These are phyloP conservation scores for Mycetomoellerius zeteki DNA, from an alignment of 1,140 invertebrate species.

Conservation along the genomic window DNA sequence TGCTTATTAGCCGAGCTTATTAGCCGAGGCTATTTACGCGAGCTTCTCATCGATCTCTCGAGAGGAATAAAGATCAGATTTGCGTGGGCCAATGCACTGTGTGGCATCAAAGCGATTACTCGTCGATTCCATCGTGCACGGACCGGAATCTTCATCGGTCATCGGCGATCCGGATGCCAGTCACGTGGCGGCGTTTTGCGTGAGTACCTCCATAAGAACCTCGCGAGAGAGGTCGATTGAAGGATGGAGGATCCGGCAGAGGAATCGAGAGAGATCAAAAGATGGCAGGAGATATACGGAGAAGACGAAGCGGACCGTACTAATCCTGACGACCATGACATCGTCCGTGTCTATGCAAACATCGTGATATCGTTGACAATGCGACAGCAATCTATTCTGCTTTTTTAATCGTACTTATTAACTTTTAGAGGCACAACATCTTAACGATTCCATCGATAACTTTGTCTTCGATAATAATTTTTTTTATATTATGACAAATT, in stretches of 20 bases:
- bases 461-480: background rate
- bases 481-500: background rate
- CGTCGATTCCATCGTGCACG: constrained; percentile 70
- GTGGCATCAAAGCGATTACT: constrained; percentile 67
- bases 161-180: constrained; percentile 80
- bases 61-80: constrained; percentile 74
- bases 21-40: constrained; percentile 1
- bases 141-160: constrained; percentile 74
- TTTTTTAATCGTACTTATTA: constrained; percentile 28
- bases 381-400: background rate
- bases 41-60: background rate
- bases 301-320: constrained; percentile 50
- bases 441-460: background rate
- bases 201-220: constrained; percentile 79
- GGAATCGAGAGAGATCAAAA: constrained; percentile 62
- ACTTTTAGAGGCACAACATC: background rate
- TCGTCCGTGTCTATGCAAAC: constrained; percentile 68
- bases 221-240: constrained; percentile 69
- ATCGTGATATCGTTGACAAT: constrained; percentile 57
- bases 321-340: constrained; percentile 69
- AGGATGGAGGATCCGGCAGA: constrained; percentile 63
- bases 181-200: constrained; percentile 83
- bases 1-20: background rate
- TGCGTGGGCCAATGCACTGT: constrained; percentile 76
- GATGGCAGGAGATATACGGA: constrained; percentile 58